phyloP scores from a whole-genome alignment of 2,797 vertebrate species.

The Hippopotamyrus pictus region DNA sequence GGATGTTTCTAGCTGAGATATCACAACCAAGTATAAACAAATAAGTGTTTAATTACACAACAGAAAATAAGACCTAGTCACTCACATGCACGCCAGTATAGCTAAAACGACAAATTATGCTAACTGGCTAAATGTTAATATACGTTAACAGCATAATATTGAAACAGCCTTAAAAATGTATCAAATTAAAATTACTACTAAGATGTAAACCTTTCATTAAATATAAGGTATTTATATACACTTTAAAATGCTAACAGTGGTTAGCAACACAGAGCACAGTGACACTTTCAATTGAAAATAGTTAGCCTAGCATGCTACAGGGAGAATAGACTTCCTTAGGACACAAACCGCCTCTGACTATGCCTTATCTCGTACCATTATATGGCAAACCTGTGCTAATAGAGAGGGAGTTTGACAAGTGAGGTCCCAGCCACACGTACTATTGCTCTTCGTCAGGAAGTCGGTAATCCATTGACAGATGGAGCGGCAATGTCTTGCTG shows the following conservation, averaged over 20 bases:
- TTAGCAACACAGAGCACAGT: neutral
- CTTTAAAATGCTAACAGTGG: neutral
- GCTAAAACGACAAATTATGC: neutral
- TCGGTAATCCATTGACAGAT: neutral
- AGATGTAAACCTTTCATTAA: neutral
- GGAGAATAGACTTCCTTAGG: neutral
- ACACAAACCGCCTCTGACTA: neutral
- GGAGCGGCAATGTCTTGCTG: neutral
- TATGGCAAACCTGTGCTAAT: neutral
- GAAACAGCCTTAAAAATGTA: neutral
- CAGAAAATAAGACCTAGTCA: neutral
- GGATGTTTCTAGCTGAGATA: neutral
- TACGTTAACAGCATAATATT: neutral
- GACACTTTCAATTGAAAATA: neutral
- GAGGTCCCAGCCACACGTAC: neutral
- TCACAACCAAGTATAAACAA: neutral
- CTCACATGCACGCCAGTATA: neutral
- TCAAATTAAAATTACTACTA: neutral
- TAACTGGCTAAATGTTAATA: neutral
- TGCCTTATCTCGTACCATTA: neutral
- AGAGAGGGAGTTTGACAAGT: neutral
- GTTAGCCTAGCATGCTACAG: neutral
- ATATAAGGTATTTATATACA: neutral
- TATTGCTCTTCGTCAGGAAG: neutral
- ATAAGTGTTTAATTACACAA: neutral